Evolutionary conservation across 2,113 vertebrate genomes (phyloP), one percentile per base, ranked within the genome.

Genomic region (Trogon surrucura): DNA sequence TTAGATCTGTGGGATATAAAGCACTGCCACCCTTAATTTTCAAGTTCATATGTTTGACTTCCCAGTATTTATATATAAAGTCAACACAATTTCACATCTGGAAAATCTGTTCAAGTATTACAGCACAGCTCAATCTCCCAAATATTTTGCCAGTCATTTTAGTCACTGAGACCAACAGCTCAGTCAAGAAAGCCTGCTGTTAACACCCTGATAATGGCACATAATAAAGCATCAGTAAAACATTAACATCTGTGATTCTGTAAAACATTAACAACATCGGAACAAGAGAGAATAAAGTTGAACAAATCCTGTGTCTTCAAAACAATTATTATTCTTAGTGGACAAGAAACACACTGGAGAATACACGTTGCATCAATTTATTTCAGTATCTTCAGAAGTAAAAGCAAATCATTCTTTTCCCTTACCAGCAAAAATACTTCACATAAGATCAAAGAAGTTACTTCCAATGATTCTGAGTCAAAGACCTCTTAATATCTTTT

Each of bases 401-500:
- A 85, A 81, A 48, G 41, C 29, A 92, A 74, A 27, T 6, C 38
- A 36, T 58, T 38, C 7, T 53, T 70, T 75, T 38, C 51, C 51
- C 41, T 93, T 78, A 88, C 14, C 29, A 82, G 71, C 9, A 82
- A 47, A 88, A 82, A 57, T 51, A 71, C 11, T 72, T 75, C 74
- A 60, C 21, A 2, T 21, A 85, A 75, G 48, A 90, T 85, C 82
- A 91, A 88, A 94, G 75, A 88, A 91, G 44, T 82, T 82, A 60
- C 14, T 90, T 80, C 29, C 48, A 79, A 38, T 14, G 29, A 92
- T 36, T 79, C 22, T 16, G 6, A 89, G 51, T 78, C 73, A 88
- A 93, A 95, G 88, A 93, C 38, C 57, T 90, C 51, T 85, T 72
- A 82, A 80, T 7, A 80, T 56, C 41, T 79, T 95, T 88, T 84